Base-by-base conservation (phyloP, 2,797 vertebrate genomes). In the Anguilla anguilla region DNA sequence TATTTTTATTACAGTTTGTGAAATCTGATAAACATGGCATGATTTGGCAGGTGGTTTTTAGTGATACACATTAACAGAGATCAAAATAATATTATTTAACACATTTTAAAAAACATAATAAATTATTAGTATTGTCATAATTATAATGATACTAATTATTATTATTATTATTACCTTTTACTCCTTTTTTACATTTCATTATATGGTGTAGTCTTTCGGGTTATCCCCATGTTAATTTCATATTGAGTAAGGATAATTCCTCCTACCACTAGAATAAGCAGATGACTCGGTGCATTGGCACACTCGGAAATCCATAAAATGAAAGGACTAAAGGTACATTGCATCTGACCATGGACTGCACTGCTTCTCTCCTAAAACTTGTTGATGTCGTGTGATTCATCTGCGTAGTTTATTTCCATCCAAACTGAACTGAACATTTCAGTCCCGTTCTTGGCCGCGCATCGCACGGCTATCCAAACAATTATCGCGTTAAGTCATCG, bases 401-500 rank as follows among this genome's bases (percentile, higher is more conserved):
- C n/a, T 49, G 4, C 4, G 31, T 83, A 22, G 82, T 87, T 64
- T 87, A 46, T 83, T 61, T 83, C 31, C 55, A 6, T 59, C 25
- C 49, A 55, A 55, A 67, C 55, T 64, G 31, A 83, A 46, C 6
- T 22, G 39, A 81, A 49, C 35, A 22, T 22, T n/a, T 83, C 74
- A 22, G 43, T 64, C 39, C 35, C 13, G 11, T 28, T 11, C 39
- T 17, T 46, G 55, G 83, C 17, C 35, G 2, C 84, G 13, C 0
- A 10, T 46, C 7, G n/a, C 17, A 49, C 59, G 39, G 69, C 83
- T 67, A 46, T 77, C 82, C 81, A 53, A 64, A 43, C 49, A 84
- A 72, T 88, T 83, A 88, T 31, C 9, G 28, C 81, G 31, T 51
- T 87, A 74, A 43, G 87, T 88, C 87, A 84, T 83, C 31, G 53